Conservation (phyloP, 2,797 vertebrate genomes). For the Rhynchonycteris naso region DNA sequence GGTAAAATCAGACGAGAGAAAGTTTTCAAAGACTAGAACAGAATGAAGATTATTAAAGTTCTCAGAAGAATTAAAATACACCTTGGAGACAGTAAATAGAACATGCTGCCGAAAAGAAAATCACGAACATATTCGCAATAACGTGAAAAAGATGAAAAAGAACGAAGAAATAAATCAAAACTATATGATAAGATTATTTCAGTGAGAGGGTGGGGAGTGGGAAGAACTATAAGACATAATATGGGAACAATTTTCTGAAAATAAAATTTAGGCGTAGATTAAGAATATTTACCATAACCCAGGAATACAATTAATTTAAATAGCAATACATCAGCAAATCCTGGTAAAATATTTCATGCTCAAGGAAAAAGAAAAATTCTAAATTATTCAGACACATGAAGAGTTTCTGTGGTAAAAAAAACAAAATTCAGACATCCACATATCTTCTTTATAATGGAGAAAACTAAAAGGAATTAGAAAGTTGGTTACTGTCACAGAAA, state of each 20-base stretch:
- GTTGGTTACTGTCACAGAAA: neutral
- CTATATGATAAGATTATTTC: neutral
- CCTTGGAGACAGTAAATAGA: neutral
- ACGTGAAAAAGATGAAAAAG: neutral
- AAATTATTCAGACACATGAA: neutral
- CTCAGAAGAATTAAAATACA: constrained; percentile 15
- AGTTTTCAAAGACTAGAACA: neutral
- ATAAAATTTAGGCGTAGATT: neutral
- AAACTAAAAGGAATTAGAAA: neutral
- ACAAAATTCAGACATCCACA: neutral
- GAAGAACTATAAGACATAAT: neutral
- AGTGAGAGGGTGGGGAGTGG: neutral
- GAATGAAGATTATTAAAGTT: neutral
- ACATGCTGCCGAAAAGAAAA: neutral
- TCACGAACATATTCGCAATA: neutral
- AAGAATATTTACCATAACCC: neutral
- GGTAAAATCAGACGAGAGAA: neutral
- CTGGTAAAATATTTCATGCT: neutral
- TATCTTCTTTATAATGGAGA: neutral
- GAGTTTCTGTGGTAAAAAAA: neutral
- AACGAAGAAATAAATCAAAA: neutral
- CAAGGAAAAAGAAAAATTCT: constrained; percentile 6
- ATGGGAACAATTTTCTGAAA: constrained; percentile 4
- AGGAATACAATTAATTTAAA: neutral
- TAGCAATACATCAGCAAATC: neutral